Conservation (phyloP, 2,888 invertebrate genomes). For the Macaria liturata region DNA sequence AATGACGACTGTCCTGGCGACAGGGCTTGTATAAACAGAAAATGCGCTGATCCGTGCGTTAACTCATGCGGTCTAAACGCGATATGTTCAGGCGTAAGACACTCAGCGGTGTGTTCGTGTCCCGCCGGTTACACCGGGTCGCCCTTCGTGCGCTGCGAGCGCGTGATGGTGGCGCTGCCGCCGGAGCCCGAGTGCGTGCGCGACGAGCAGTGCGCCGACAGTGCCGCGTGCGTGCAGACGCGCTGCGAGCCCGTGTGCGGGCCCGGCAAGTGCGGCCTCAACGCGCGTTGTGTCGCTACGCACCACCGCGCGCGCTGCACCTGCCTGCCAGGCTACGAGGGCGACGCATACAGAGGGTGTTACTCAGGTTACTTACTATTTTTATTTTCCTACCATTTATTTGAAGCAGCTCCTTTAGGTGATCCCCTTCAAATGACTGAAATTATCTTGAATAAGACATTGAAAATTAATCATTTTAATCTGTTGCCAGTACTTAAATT, state of each 20-base stretch:
- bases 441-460: no score
- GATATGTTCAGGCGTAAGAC: slow-evolving; percentile 88
- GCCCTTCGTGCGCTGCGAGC: slow-evolving; percentile 88
- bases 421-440: no score
- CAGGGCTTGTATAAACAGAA: slow-evolving; percentile 91
- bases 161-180: slow-evolving; percentile 59
- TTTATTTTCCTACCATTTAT: no score
- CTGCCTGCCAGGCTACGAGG: slow-evolving; percentile 92
- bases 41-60: slow-evolving; percentile 92
- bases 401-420: no score
- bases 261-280: slow-evolving; percentile 88
- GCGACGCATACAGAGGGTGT: slow-evolving; percentile 91
- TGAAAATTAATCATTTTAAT: no score
- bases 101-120: slow-evolving; percentile 92
- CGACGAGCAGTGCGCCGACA: slow-evolving; percentile 91
- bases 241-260: slow-evolving; percentile 90
- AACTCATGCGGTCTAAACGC: slow-evolving; percentile 93
- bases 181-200: slow-evolving; percentile 89
- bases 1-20: slow-evolving; percentile 94
- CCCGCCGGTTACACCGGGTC: slow-evolving; percentile 90
- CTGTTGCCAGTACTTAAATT: no score
- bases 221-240: slow-evolving; percentile 91
- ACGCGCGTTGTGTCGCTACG: slow-evolving; percentile 90
- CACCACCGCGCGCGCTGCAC: slow-evolving; percentile 92
- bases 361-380: slow-evolving; percentile 82